Conservation (phyloP, 2,797 vertebrate species). For the Sebastes wilsoni region DNA sequence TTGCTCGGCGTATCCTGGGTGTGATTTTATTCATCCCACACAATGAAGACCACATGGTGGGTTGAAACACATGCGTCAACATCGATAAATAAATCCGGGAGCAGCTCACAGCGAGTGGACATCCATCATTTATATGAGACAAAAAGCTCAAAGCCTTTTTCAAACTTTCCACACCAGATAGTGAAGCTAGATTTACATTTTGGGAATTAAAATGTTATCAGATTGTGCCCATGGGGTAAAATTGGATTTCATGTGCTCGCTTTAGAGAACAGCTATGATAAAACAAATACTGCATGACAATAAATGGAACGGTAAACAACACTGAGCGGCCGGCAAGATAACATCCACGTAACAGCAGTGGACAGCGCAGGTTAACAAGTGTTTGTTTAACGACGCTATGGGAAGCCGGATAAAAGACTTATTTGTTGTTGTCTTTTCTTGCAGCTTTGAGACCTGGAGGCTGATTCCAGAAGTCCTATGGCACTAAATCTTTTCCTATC, state of each 20-base stretch:
- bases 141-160: constrained; percentile 18
- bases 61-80: background rate
- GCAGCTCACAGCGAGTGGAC: background rate
- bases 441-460: constrained; percentile 7
- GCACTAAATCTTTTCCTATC: constrained; percentile 48
- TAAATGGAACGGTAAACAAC: constrained; percentile 37
- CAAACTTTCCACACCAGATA: background rate
- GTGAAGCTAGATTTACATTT: constrained; percentile 11
- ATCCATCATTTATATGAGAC: background rate
- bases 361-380: constrained; percentile 45
- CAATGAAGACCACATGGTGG: background rate
- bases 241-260: constrained; percentile 14
- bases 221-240: constrained; percentile 9
- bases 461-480: constrained; percentile 25
- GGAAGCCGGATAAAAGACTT: constrained; percentile 50
- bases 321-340: constrained; percentile 28
- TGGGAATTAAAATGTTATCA: constrained; percentile 41
- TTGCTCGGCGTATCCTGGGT: background rate
- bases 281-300: constrained; percentile 35
- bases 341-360: constrained; percentile 26
- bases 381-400: constrained; percentile 33
- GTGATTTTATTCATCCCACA: constrained; percentile 10
- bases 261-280: constrained; percentile 2
- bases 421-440: constrained; percentile 19
- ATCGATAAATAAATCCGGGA: constrained; percentile 16